Base-by-base conservation (phyloP, 1,140 invertebrate species). In the Streblospio benedicti region DNA sequence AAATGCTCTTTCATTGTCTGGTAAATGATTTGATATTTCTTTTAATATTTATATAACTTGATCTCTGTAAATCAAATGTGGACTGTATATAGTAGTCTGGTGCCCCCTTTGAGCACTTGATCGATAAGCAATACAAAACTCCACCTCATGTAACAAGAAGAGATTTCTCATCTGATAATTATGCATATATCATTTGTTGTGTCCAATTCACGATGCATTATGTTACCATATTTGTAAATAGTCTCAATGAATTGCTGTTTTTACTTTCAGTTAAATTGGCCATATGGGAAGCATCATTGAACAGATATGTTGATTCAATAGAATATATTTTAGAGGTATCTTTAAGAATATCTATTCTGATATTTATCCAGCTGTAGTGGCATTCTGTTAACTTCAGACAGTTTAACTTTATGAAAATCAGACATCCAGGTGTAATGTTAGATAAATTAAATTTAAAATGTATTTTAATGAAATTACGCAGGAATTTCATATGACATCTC, bases 281-380 rank as follows among this genome's bases (percentile, higher is more conserved):
- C 0, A 86, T 93, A 58, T 95, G 90, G 90, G 93, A 97, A 80
- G 84, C 87, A 14, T 84, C 85, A 0, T 79, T 97, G 28, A 87
- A 91, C 65, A 80, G 82, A 25, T 91, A 90, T 70, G 86, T 93
- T 30, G 85, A 90, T 33, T 85, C 86, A 6, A 89, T 95, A 57
- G 86, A 89, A 67, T 84, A 82, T 65, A 82, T 95, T 35, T 87
- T 88, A 0, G 85, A 90, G 63, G 83, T 83, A 72, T 68, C 54
- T 63, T 18, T 41, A 51, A 5, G 32, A 31, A 35, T 38, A 1
- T 20, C 32, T 55, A n/a, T n/a, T n/a, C n/a, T n/a, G n/a, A n/a
- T n/a, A n/a, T n/a, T n/a, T n/a, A n/a, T 38, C 41, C 32, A 16
- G 27, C 14, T 55, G n/a, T 20, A 27, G 14, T 20, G 14, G 12